phyloP scores from a whole-genome alignment of 2,888 invertebrate species.

The Drosophila kanekoi region DNA sequence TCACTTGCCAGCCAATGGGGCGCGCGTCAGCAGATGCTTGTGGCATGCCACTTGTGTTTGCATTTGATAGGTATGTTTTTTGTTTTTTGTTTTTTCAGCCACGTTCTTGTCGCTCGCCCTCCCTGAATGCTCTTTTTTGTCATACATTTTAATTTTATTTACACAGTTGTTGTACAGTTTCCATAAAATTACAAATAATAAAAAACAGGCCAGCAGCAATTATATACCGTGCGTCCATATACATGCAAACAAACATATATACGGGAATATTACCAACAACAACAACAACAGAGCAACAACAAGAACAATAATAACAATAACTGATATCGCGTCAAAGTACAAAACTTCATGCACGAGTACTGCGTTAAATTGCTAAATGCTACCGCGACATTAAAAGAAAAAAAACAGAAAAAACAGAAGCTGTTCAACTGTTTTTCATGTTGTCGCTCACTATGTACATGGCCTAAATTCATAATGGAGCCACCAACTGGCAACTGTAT shows the following conservation, averaged over 20 bases:
- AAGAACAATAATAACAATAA: conserved; percentile 46
- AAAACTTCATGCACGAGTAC: conserved; percentile 77
- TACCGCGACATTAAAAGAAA: conserved; percentile 63
- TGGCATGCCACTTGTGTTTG: conserved; percentile 72
- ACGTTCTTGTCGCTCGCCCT: conserved; percentile 38
- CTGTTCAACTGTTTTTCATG: conserved; percentile 60
- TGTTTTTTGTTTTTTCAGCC: conserved; percentile 68
- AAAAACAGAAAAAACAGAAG: conserved; percentile 46
- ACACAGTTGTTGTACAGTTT: conserved; percentile 77
- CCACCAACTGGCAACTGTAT: conserved; percentile 74
- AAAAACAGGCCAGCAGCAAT: conserved; percentile 59
- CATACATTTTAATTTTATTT: conserved; percentile 69
- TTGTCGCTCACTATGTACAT: conserved; percentile 61
- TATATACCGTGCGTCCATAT: conserved; percentile 46
- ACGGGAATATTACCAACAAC: conserved; percentile 49
- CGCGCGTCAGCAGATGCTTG: conserved; percentile 54
- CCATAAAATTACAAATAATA: conserved; percentile 71
- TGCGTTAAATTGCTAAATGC: conserved; percentile 78
- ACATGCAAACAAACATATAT: conserved; percentile 15
- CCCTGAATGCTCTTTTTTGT: conserved; percentile 17
- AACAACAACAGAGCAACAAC: conserved; percentile 31
- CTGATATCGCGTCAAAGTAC: conserved; percentile 78
- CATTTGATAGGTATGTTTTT: conserved; percentile 45
- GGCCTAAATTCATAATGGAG: conserved; percentile 68
- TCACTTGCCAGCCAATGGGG: conserved; percentile 45